A percentile compares a stretch with the other conserved stretches of the same genome.
These are phyloP conservation scores for Microtus pennsylvanicus DNA, from an alignment of 2,113 vertebrate genomes.

Conservation along the genomic window DNA sequence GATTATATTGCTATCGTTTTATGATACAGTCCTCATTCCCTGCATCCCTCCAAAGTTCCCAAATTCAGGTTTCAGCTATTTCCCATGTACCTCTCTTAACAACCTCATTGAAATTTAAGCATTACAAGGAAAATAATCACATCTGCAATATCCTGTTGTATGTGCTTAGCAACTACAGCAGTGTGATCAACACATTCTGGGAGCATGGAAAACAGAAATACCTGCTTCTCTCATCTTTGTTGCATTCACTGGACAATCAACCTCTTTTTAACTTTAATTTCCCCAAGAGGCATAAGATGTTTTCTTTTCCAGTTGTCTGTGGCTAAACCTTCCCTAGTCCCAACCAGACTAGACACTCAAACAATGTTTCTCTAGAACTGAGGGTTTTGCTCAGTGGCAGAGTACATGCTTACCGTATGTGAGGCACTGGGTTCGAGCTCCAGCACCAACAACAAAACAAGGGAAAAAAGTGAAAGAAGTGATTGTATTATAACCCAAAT, in stretches of 20 bases:
- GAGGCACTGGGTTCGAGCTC: background rate
- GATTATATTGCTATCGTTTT: background rate
- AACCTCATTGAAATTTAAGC: background rate
- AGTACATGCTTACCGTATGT: background rate
- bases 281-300: background rate
- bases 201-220: background rate
- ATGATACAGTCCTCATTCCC: background rate
- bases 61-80: conserved; percentile 9
- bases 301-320: conserved; percentile 22
- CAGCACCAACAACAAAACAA: background rate
- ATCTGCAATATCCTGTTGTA: background rate
- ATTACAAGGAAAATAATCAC: background rate
- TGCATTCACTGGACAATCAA: background rate
- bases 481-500: background rate
- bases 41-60: conserved; percentile 8
- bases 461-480: too few relatives aligned
- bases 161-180: background rate
- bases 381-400: background rate
- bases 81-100: background rate
- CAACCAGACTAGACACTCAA: background rate
- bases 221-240: background rate
- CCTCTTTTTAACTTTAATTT: conserved; percentile 24
- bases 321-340: background rate
- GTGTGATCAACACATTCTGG: background rate
- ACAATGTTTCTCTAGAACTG: background rate